Conservation (phyloP, 2,888 invertebrate species). For the Polydrusus cervinus region DNA sequence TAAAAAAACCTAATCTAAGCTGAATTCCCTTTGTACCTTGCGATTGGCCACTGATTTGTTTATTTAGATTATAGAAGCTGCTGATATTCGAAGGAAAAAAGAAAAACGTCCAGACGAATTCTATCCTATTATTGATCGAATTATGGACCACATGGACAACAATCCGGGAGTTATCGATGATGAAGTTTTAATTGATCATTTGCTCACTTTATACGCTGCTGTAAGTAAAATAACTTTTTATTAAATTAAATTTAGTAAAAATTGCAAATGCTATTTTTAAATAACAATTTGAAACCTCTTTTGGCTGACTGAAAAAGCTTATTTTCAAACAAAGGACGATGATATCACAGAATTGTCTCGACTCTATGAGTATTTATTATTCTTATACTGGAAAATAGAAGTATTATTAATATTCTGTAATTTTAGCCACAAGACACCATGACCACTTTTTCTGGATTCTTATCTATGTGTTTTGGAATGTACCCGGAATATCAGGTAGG, state of each 20-base stretch:
- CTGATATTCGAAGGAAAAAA: conserved; percentile 53
- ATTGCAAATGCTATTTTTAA: no score
- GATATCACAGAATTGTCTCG: no score
- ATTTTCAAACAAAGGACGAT: no score
- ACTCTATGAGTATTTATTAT: no score
- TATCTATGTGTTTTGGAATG: conserved; percentile 64
- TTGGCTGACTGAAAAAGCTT: no score
- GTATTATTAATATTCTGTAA: background rate
- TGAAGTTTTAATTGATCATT: conserved; percentile 59
- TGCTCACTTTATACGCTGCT: conserved; percentile 61
- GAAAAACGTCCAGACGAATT: conserved; percentile 40
- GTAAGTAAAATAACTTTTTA: conserved; percentile 60
- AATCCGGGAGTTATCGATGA: conserved; percentile 56
- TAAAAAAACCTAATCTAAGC: no score
- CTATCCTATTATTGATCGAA: conserved; percentile 59
- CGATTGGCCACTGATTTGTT: no score
- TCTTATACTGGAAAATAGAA: no score
- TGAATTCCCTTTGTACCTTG: no score
- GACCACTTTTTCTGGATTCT: conserved; percentile 58
- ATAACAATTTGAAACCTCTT: no score
- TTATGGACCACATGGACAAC: conserved; percentile 57
- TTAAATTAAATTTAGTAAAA: no score
- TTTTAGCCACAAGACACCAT: conserved; percentile 64
- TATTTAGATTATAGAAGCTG: conserved; percentile 52
- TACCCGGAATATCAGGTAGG: conserved; percentile 66